Percentiles rank a stretch among this genome's conserved stretches.
Conservation (phyloP, 2,113 vertebrate genomes). For the Albula goreensis region DNA sequence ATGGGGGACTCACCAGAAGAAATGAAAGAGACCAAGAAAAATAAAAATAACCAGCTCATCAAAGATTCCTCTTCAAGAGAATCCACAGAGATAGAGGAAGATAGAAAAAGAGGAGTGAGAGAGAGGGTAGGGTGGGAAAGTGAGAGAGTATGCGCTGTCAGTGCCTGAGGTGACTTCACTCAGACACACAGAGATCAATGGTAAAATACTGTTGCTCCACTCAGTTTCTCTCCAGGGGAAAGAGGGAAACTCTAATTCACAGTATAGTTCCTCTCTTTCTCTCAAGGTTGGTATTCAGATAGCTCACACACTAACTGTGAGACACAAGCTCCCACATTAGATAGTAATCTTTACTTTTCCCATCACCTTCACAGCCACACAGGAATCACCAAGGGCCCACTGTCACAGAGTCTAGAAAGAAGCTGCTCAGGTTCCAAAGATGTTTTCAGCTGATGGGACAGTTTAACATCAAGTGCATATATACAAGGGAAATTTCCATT, state of each 20-base stretch:
- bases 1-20: conserved; percentile 5
- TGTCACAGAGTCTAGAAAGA: not conserved
- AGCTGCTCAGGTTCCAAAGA: not conserved
- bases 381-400: not conserved
- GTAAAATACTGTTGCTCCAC: not conserved
- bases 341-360: not conserved
- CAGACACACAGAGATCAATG: conserved; percentile 16
- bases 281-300: not conserved
- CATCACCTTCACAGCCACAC: not conserved
- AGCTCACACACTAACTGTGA: not conserved
- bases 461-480: not conserved
- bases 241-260: not conserved
- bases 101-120: not conserved
- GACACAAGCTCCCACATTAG: not conserved
- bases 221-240: not conserved
- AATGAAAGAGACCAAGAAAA: conserved; percentile 14
- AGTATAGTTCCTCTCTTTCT: not conserved
- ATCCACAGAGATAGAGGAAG: not conserved
- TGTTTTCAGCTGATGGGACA: not conserved
- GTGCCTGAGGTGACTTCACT: conserved; percentile 12
- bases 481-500: not conserved
- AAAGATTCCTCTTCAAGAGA: conserved; percentile 30
- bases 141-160: not conserved
- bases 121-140: not conserved
- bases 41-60: conserved; percentile 7